Evolutionary conservation across 1,140 invertebrate genomes (phyloP).

Genomic region (Pogonomyrmex barbatus): DNA sequence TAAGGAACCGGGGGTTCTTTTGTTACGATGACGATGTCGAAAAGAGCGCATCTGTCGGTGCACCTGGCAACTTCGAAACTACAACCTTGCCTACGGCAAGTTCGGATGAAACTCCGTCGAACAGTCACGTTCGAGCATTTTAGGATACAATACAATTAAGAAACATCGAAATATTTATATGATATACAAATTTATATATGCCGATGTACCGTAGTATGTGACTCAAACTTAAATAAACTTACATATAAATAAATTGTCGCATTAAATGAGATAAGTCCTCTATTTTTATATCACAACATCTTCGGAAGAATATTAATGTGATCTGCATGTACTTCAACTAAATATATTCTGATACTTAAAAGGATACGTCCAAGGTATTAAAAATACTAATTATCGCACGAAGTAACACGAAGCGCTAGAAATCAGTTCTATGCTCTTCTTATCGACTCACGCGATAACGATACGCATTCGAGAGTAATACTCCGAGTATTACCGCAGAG

Average conservation of each 20-base stretch:
- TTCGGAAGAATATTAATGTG: neutral
- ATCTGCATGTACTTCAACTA: neutral
- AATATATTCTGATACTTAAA: neutral
- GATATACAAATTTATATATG: neutral
- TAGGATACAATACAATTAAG: neutral
- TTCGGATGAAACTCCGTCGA: neutral
- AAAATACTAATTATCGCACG: conserved; percentile 22
- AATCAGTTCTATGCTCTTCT: conserved; percentile 3
- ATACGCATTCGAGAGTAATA: neutral
- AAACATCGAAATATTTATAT: neutral
- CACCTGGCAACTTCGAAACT: conserved; percentile 47
- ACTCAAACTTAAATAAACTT: neutral
- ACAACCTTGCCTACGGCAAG: conserved; percentile 4
- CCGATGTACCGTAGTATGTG: too few relatives aligned
- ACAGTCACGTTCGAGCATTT: neutral
- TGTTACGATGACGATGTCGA: neutral
- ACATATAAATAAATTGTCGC: neutral
- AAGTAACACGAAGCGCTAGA: neutral
- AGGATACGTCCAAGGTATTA: neutral
- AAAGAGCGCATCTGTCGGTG: conserved; percentile 53
- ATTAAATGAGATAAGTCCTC: neutral
- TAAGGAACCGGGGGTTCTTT: neutral
- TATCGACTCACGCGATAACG: conserved; percentile 15
- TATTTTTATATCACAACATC: neutral
- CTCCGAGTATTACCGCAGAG: neutral